Evolutionary conservation across 1,140 invertebrate genomes (phyloP).

Genomic region (Drosophila funebris): DNA sequence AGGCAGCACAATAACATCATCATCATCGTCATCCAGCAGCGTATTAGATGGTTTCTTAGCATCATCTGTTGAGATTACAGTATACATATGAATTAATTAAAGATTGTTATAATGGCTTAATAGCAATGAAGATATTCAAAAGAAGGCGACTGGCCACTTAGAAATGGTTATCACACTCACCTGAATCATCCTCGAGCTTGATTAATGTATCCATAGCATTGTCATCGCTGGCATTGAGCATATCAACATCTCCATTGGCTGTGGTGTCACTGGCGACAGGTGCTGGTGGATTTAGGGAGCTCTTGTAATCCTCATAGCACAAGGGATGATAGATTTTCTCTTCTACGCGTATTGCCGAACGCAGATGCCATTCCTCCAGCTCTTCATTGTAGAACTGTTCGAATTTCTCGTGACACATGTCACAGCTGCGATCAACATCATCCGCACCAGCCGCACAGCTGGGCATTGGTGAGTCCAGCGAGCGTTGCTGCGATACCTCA

Average conservation of each 20-base stretch:
- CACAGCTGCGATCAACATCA: slow-evolving; percentile 88
- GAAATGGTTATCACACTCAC: not conserved
- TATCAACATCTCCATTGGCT: slow-evolving; percentile 50
- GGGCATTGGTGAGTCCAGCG: slow-evolving; percentile 69
- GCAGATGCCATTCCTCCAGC: slow-evolving; percentile 97
- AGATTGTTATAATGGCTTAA: not conserved
- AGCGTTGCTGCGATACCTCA: slow-evolving; percentile 74
- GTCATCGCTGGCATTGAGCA: slow-evolving; percentile 65
- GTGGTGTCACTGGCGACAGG: not conserved
- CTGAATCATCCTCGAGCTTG: slow-evolving; percentile 63
- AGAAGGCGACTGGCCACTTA: not conserved
- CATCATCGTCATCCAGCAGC: slow-evolving; percentile 73
- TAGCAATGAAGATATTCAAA: not conserved
- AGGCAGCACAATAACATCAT: slow-evolving; percentile 82
- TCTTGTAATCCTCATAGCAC: slow-evolving; percentile 94
- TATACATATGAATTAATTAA: not conserved
- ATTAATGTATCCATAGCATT: slow-evolving; percentile 79
- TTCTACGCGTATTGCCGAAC: slow-evolving; percentile 91
- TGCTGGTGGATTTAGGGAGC: slow-evolving; percentile 65
- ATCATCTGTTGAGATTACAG: slow-evolving; percentile 6
- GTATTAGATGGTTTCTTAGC: slow-evolving; percentile 22
- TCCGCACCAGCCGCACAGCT: slow-evolving; percentile 84
- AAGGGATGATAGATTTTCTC: slow-evolving; percentile 94
- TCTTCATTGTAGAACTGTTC: slow-evolving; percentile 98
- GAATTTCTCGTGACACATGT: slow-evolving; percentile 95